A percentile compares a stretch with the other conserved stretches of the same genome.
Conservation (phyloP, 1,140 invertebrate genomes). For the Sweltsa coloradensis region DNA sequence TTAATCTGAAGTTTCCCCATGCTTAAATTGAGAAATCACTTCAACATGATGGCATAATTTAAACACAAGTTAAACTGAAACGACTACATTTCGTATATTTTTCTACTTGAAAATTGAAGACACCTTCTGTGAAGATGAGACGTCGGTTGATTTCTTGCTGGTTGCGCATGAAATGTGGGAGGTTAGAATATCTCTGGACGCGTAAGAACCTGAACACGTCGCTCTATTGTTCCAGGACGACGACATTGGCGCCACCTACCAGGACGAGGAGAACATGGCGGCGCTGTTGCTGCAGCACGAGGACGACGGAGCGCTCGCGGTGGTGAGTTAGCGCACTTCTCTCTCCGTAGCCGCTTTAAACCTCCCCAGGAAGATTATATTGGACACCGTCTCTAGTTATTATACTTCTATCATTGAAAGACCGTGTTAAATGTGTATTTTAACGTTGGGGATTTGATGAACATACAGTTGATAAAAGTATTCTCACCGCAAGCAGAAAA, state of each 20-base stretch:
- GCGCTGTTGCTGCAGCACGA: constrained; percentile 69
- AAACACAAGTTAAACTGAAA: background rate
- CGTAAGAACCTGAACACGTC: background rate
- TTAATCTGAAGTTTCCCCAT: too few relatives aligned
- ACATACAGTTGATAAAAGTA: too few relatives aligned
- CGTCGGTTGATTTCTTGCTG: background rate
- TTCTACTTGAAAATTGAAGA: background rate
- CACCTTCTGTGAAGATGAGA: background rate
- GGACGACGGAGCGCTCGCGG: constrained; percentile 64
- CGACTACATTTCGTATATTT: background rate
- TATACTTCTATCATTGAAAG: too few relatives aligned
- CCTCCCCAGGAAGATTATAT: background rate
- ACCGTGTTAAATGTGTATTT: too few relatives aligned
- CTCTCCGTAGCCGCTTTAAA: background rate
- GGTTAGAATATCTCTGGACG: background rate
- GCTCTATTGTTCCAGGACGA: constrained; percentile 40
- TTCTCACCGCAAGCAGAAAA: too few relatives aligned
- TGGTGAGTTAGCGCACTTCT: constrained; percentile 67
- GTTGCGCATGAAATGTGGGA: background rate
- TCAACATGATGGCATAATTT: background rate
- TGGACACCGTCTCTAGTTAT: too few relatives aligned
- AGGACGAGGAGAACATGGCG: constrained; percentile 72
- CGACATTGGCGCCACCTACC: constrained; percentile 72
- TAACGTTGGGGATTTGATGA: too few relatives aligned
- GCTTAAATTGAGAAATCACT: too few relatives aligned